A percentile compares a stretch with the other conserved stretches of the same genome.
phyloP scores from a whole-genome alignment of 1,140 invertebrate species.

The Lasaia peninsularis region DNA sequence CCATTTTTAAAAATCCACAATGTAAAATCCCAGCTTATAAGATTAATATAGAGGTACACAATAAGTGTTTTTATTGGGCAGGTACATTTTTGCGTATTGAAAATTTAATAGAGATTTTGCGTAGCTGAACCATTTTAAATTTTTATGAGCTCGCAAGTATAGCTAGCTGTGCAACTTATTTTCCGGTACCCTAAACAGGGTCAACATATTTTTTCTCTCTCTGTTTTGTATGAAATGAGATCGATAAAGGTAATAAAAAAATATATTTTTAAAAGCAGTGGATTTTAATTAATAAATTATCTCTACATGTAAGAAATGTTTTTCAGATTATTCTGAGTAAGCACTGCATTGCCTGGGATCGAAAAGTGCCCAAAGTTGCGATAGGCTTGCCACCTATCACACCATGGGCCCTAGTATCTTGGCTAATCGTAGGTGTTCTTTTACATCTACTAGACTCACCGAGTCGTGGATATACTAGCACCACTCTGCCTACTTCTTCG shows the following conservation, averaged over 20 bases:
- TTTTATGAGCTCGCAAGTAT: neutral
- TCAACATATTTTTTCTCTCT: neutral
- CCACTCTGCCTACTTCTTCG: too few relatives aligned
- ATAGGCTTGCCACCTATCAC: too few relatives aligned
- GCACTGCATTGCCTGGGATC: too few relatives aligned
- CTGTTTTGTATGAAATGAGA: neutral
- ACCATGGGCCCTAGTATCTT: too few relatives aligned
- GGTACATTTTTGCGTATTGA: neutral
- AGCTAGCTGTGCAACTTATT: neutral
- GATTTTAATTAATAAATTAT: too few relatives aligned
- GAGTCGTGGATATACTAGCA: too few relatives aligned
- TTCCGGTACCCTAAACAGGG: neutral
- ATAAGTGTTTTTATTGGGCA: neutral
- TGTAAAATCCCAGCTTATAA: neutral
- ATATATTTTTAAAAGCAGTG: too few relatives aligned
- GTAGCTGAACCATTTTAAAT: constrained; percentile 6
- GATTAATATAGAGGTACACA: neutral
- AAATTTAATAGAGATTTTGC: constrained; percentile 8
- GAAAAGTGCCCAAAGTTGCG: too few relatives aligned
- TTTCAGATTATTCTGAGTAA: too few relatives aligned
- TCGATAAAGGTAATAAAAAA: neutral
- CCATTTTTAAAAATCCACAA: neutral
- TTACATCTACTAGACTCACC: too few relatives aligned
- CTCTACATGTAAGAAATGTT: too few relatives aligned
- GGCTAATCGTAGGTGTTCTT: too few relatives aligned